phyloP scores from a whole-genome alignment of 2,888 invertebrate species.

The Notocelia uddmanniana region DNA sequence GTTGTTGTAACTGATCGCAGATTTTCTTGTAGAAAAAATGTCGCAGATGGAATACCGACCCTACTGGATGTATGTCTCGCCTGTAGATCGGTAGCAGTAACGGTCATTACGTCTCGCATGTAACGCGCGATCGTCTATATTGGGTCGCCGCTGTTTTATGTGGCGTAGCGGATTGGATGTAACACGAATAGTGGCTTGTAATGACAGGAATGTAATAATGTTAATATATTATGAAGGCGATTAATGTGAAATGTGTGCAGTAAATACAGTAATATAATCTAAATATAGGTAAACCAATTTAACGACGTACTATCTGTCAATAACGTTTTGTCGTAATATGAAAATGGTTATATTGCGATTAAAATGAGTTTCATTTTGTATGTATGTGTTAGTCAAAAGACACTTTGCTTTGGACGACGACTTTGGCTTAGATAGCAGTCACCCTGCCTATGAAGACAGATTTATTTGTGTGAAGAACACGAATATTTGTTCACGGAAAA shows the following conservation, averaged over 20 bases:
- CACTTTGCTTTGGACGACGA: no score
- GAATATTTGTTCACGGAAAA: no score
- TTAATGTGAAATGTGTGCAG: slow-evolving; percentile 2
- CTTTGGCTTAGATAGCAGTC: no score
- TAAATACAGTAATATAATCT: background rate
- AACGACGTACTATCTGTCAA: background rate
- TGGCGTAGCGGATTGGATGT: slow-evolving; percentile 14
- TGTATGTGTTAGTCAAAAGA: no score
- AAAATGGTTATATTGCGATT: no score
- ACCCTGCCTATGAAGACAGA: no score
- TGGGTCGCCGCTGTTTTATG: slow-evolving; percentile 40
- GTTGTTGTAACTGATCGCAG: no score
- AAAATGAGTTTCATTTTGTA: no score
- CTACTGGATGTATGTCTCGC: background rate
- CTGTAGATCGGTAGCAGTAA: slow-evolving; percentile 15
- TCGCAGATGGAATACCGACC: background rate
- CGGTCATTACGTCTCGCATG: slow-evolving; percentile 36
- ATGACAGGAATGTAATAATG: slow-evolving; percentile 20
- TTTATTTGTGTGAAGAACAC: no score
- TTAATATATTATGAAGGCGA: background rate
- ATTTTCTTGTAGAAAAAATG: no score
- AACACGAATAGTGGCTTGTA: slow-evolving; percentile 4
- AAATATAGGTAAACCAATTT: background rate
- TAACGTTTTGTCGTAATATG: background rate
- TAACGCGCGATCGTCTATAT: slow-evolving; percentile 38